phyloP scores from a whole-genome alignment of 2,797 vertebrate genomes.

The Premnoplex brunnescens region DNA sequence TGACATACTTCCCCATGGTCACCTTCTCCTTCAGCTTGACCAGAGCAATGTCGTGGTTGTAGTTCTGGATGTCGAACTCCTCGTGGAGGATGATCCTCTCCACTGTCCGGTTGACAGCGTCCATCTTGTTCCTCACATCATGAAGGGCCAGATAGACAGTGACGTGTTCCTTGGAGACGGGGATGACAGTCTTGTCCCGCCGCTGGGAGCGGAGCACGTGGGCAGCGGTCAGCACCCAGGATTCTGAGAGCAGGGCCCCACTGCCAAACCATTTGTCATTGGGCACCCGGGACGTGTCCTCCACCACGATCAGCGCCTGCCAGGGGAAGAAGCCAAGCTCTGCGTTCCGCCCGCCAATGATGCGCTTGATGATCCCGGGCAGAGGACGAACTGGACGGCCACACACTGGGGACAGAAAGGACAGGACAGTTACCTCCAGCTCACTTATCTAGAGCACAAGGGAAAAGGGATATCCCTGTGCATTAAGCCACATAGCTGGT shows the following conservation, averaged over 20 bases:
- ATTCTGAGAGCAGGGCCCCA: slow-evolving; percentile 87
- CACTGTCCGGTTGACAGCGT: slow-evolving; percentile 80
- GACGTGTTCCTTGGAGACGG: slow-evolving; percentile 85
- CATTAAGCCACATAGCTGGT: slow-evolving; percentile 39
- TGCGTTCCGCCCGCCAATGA: slow-evolving; percentile 87
- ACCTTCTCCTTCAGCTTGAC: slow-evolving; percentile 84
- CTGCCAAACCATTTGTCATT: slow-evolving; percentile 92
- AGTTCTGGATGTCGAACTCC: slow-evolving; percentile 89
- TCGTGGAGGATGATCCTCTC: slow-evolving; percentile 87
- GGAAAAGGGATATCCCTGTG: background rate
- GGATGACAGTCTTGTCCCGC: slow-evolving; percentile 85
- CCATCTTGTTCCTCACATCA: slow-evolving; percentile 77
- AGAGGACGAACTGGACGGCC: slow-evolving; percentile 81
- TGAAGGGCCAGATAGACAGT: slow-evolving; percentile 88
- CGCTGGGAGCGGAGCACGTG: slow-evolving; percentile 91
- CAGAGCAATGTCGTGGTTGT: slow-evolving; percentile 93
- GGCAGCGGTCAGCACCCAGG: slow-evolving; percentile 92
- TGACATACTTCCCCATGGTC: slow-evolving; percentile 76
- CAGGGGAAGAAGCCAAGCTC: slow-evolving; percentile 91
- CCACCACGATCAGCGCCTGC: slow-evolving; percentile 92
- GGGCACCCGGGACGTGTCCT: slow-evolving; percentile 90
- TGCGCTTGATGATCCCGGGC: slow-evolving; percentile 86
- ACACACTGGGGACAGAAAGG: slow-evolving; percentile 79
- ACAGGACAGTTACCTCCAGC: background rate
- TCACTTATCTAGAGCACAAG: background rate